Conservation (phyloP, 1,140 invertebrate genomes). For the Coenobita brevimanus region DNA sequence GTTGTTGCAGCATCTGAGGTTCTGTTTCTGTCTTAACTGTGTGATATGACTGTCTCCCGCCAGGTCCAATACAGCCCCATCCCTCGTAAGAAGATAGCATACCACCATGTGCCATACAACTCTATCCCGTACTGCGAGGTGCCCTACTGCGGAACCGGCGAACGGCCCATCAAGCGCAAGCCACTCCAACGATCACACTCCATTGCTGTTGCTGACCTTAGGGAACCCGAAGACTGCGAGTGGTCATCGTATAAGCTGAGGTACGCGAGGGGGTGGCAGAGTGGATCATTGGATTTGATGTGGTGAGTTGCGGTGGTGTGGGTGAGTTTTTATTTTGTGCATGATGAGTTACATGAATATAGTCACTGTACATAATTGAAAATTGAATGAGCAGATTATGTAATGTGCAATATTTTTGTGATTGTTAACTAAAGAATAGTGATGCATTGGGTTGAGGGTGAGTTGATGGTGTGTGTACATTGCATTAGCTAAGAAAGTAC, state of each 20-base stretch:
- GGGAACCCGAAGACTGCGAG: conserved; percentile 46
- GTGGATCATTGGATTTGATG: background rate
- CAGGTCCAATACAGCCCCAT: conserved; percentile 69
- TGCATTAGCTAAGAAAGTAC: too few relatives aligned
- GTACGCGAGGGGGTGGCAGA: background rate
- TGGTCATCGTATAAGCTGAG: conserved; percentile 58
- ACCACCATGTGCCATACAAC: conserved; percentile 67
- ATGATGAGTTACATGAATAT: too few relatives aligned
- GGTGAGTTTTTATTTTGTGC: background rate
- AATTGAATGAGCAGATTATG: too few relatives aligned
- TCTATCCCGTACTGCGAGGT: conserved; percentile 69
- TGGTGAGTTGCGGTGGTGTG: background rate
- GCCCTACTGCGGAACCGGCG: conserved; percentile 55
- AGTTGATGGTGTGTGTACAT: too few relatives aligned
- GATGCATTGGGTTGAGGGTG: too few relatives aligned
- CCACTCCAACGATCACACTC: conserved; percentile 62
- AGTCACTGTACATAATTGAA: too few relatives aligned
- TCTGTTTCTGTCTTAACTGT: too few relatives aligned
- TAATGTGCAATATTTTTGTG: too few relatives aligned
- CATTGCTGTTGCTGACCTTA: conserved; percentile 54
- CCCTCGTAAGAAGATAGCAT: conserved; percentile 68
- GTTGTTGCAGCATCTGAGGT: too few relatives aligned
- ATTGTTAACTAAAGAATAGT: too few relatives aligned
- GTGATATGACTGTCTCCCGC: too few relatives aligned
- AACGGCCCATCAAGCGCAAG: conserved; percentile 66